Conservation (phyloP, 2,113 vertebrate genomes). For the Phylloscopus trochiloides region DNA sequence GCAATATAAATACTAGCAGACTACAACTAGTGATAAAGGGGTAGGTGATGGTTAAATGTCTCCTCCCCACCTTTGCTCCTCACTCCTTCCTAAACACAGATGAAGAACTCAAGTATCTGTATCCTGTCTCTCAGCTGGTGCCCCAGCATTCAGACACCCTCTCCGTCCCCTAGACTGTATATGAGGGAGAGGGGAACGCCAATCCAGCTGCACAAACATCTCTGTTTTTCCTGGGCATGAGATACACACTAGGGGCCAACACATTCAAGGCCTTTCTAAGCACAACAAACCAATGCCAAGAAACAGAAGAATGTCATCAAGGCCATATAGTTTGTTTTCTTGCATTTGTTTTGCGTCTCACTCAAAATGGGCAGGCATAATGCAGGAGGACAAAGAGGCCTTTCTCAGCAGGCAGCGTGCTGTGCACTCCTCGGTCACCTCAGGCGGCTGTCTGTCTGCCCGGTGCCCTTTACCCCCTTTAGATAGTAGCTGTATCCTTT, state of each 20-base stretch:
- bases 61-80: background rate
- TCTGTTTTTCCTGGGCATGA: background rate
- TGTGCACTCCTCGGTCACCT: background rate
- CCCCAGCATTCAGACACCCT: background rate
- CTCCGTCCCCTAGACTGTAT: background rate
- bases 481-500: conserved; percentile 28
- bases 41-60: background rate
- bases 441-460: background rate
- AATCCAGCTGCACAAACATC: background rate
- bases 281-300: background rate
- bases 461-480: background rate
- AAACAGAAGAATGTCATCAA: background rate
- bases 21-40: background rate
- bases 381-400: background rate
- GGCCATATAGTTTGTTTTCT: background rate
- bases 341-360: background rate
- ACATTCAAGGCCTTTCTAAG: background rate
- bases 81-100: background rate
- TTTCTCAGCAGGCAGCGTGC: background rate
- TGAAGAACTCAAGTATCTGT: background rate
- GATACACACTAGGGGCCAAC: background rate
- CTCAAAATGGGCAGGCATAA: background rate
- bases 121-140: background rate
- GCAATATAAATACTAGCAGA: background rate
- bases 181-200: background rate